A percentile compares a stretch with the other conserved stretches of the same genome.
Evolutionary conservation across 1,140 invertebrate genomes (phyloP).

Genomic region (Nephila pilipes): DNA sequence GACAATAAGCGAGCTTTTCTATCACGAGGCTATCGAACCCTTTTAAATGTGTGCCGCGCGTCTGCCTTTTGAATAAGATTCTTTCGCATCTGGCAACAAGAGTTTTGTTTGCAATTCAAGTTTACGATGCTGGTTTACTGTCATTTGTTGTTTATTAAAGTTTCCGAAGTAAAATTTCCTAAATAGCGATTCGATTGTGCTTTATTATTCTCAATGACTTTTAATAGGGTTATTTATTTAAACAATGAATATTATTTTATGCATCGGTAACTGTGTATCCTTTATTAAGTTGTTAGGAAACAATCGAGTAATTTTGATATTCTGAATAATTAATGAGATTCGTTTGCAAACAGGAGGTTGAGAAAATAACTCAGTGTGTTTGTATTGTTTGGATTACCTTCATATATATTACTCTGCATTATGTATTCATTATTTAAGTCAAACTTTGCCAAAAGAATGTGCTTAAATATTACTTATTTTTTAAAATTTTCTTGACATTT

Average conservation of each 20-base stretch:
- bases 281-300: neutral
- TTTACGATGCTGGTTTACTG: neutral
- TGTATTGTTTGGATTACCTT: no score
- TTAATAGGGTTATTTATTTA: neutral
- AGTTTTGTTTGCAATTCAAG: neutral
- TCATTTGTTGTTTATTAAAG: neutral
- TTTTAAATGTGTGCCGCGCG: constrained; percentile 32
- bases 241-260: neutral
- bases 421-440: no score
- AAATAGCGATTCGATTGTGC: neutral
- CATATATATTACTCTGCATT: no score
- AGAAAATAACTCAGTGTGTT: no score
- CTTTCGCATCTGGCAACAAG: neutral
- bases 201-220: neutral
- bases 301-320: neutral
- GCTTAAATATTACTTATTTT: no score
- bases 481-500: no score
- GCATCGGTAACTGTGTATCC: neutral
- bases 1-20: neutral
- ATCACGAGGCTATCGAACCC: constrained; percentile 9
- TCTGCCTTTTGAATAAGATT: neutral
- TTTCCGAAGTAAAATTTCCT: neutral
- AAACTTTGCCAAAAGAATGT: no score
- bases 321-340: neutral
- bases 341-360: no score